Conservation (phyloP, 2,888 invertebrate genomes). For the Andrena trimmerana region DNA sequence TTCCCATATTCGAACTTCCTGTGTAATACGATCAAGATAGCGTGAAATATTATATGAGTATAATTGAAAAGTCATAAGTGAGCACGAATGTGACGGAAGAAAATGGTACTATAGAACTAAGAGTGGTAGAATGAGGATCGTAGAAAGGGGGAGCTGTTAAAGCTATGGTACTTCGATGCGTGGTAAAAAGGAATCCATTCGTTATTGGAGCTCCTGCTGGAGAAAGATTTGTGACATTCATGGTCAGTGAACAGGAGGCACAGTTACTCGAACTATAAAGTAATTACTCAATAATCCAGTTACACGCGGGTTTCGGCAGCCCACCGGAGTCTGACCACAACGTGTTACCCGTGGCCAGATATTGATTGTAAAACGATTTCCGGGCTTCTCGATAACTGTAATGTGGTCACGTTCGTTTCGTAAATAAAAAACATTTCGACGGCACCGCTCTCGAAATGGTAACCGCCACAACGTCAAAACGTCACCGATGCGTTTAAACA, state of each 20-base stretch:
- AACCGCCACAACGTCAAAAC: slow-evolving; percentile 10
- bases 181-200: not conserved
- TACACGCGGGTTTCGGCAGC: slow-evolving; percentile 37
- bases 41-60: not conserved
- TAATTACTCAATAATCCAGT: slow-evolving; percentile 40
- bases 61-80: not conserved
- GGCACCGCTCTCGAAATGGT: slow-evolving; percentile 8
- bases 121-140: not conserved
- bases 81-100: not conserved
- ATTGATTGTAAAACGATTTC: slow-evolving; percentile 53
- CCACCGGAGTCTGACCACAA: slow-evolving; percentile 34
- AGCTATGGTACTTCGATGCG: not conserved
- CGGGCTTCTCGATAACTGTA: slow-evolving; percentile 23
- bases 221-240: slow-evolving; percentile 21
- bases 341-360: slow-evolving; percentile 42
- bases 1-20: too few relatives aligned
- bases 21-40: not conserved
- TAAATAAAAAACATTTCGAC: slow-evolving; percentile 18
- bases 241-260: not conserved
- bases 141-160: not conserved
- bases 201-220: not conserved
- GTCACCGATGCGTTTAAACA: not conserved
- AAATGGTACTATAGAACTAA: not conserved
- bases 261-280: slow-evolving; percentile 25
- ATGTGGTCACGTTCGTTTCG: slow-evolving; percentile 37